phyloP scores from a whole-genome alignment of 1,140 invertebrate species.

The Dufourea novaeangliae region DNA sequence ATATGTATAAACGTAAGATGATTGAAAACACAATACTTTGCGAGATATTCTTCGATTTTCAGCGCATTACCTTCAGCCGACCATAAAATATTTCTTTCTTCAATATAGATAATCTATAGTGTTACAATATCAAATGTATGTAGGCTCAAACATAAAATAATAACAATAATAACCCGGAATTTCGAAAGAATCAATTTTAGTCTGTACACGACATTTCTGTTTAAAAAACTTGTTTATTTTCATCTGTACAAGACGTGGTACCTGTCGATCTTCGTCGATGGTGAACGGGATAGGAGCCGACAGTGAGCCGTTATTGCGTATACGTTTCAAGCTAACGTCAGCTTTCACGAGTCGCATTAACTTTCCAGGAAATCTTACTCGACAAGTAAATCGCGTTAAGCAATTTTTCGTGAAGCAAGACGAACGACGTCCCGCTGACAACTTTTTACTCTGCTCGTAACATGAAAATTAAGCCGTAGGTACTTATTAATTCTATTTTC shows the following conservation, averaged over 20 bases:
- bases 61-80: no score
- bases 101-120: no score
- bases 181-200: no score
- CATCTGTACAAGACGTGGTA: not conserved
- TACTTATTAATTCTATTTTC: not conserved
- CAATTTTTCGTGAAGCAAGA: conserved; percentile 19
- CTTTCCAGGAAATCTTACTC: conserved; percentile 33
- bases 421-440: not conserved
- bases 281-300: not conserved
- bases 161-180: no score
- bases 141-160: no score
- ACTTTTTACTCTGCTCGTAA: not conserved
- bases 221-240: not conserved
- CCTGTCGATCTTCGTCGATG: not conserved
- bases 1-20: no score
- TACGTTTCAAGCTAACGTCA: conserved; percentile 30
- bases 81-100: no score
- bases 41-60: no score
- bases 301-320: conserved; percentile 27
- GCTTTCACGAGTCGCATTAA: conserved; percentile 40
- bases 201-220: no score
- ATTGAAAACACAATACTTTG: no score
- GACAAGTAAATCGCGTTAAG: conserved; percentile 35
- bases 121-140: no score
- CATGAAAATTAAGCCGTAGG: not conserved